phyloP scores from a whole-genome alignment of 2,797 vertebrate species.

The Sphenodon punctatus region DNA sequence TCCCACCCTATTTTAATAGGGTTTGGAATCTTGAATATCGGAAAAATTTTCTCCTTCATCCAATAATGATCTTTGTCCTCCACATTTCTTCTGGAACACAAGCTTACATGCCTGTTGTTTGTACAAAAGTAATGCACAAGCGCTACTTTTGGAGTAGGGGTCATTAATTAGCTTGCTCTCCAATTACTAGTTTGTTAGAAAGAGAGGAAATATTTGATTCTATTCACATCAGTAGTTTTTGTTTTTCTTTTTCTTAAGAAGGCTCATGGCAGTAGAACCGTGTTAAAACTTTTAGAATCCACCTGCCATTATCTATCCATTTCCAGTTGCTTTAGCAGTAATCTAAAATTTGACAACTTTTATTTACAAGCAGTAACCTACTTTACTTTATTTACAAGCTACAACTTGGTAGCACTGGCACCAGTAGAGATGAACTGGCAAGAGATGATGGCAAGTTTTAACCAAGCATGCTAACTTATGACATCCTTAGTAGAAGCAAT shows the following conservation, averaged over 20 bases:
- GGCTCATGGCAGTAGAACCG: background rate
- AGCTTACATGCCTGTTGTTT: background rate
- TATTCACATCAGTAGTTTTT: background rate
- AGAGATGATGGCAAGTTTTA: accelerated
- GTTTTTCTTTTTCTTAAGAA: too few species aligned
- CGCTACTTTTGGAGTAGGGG: background rate
- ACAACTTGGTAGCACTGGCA: background rate
- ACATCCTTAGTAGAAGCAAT: background rate
- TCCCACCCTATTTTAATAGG: background rate
- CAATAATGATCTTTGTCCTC: background rate
- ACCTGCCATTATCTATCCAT: background rate
- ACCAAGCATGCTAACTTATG: background rate
- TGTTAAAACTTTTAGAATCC: background rate
- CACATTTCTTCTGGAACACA: background rate
- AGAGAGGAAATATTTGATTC: background rate
- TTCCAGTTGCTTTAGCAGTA: background rate
- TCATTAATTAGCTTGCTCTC: background rate
- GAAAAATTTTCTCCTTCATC: background rate
- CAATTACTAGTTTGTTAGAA: background rate
- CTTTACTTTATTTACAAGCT: too few species aligned
- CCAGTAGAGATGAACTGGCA: background rate
- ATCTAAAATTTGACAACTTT: background rate
- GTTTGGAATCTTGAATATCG: background rate
- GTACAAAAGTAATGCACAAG: background rate
- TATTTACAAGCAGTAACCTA: too few species aligned